A percentile compares a stretch with the other conserved stretches of the same genome.
Conservation (phyloP, 2,888 invertebrate species). For the Rhingia campestris region DNA sequence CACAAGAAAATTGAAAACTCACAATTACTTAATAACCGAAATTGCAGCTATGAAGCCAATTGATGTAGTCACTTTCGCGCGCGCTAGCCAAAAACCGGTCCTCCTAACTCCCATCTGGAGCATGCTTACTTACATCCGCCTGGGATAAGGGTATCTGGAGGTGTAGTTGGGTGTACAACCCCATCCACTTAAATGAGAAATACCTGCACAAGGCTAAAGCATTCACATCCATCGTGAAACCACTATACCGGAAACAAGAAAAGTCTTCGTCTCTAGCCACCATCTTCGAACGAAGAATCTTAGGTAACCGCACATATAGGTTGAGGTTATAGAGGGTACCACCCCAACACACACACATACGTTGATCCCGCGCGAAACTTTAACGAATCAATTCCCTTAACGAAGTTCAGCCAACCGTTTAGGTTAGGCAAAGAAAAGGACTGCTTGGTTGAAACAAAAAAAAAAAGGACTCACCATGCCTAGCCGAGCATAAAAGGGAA, state of each 20-base stretch:
- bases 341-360: conserved; percentile 6
- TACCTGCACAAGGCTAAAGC: conserved; percentile 40
- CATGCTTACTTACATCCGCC: neutral
- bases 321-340: conserved; percentile 10
- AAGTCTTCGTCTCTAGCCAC: conserved; percentile 44
- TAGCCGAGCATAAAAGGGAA: conserved; percentile 60
- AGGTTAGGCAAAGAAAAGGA: conserved; percentile 60
- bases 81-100: conserved; percentile 37
- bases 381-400: conserved; percentile 72
- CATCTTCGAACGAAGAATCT: conserved; percentile 2
- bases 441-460: conserved; percentile 46
- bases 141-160: conserved; percentile 1
- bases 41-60: conserved; percentile 68
- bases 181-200: conserved; percentile 46
- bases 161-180: conserved; percentile 7
- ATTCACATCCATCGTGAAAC: conserved; percentile 57
- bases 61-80: conserved; percentile 62
- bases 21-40: conserved; percentile 69
- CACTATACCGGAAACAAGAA: conserved; percentile 61
- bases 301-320: conserved; percentile 27
- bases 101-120: conserved; percentile 3
- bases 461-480: conserved; percentile 59
- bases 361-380: conserved; percentile 60
- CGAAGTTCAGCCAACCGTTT: conserved; percentile 71
- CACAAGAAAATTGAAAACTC: conserved; percentile 68